Evolutionary conservation across 1,140 invertebrate genomes (phyloP), one percentile per base, ranked within the genome.

Genomic region (Akabosia matsudoensis): DNA sequence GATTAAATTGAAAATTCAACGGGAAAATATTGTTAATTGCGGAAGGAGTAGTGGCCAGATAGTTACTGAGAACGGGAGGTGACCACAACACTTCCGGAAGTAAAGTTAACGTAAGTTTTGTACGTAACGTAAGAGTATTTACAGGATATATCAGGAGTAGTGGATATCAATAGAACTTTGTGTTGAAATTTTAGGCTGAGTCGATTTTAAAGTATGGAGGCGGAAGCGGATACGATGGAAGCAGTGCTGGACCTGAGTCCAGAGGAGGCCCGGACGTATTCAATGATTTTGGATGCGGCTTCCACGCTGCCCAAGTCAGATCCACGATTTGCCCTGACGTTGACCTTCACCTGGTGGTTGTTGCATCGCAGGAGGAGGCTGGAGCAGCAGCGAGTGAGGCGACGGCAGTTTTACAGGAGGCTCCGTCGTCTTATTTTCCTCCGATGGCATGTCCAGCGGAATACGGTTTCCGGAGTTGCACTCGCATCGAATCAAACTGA

Each of bases 361-460:
- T 31, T 81, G n/a, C 76, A 79, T 54, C 71, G 80, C 24, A 52
- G 80, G 18, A 22, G 76, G 18, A 61, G 78, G 33, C 22, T 79
- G 3, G 78, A 78, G 28, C 78, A 79, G 34, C 70, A 75, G 51
- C 24, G 78, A 18, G 76, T 71, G 37, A 73, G 78, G 1, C 70
- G 80, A 24, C 45, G 77, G 18, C 78, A 79, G 73, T 79, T 81
- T 76, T 81, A 76, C 51, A 52, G 80, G 14, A 33, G 80, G 10
- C 76, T 74, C 61, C 18, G 80, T 24, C 76, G 80, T 1, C 26
- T 81, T 1, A 22, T 81, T 16, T 37, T 78, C 31, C 64, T 78
- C 0, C 56, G 73, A 1, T 64, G 70, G 33, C 37, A 78, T 7
- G 30, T 73, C 1, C 64, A 56, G 33, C 30, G 72, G 28, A 74